Evolutionary conservation across 37 sponge, comb jelly and placozoan species (phyloP).

Genomic region (Diacarnus erythraeanus): DNA sequence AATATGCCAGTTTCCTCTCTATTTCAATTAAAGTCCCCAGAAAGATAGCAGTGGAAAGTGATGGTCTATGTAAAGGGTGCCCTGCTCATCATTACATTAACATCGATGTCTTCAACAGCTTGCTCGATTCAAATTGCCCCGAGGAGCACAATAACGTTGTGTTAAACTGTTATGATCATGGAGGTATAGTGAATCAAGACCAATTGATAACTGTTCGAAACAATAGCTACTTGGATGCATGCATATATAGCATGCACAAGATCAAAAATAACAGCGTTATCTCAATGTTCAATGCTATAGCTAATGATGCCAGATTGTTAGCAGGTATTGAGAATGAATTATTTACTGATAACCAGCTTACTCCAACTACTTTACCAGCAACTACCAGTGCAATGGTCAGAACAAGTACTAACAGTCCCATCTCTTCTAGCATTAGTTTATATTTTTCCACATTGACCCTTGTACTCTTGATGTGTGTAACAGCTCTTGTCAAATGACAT

Average conservation of each 20-base stretch:
- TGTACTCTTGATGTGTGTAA: no score
- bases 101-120: neutral
- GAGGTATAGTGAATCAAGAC: neutral
- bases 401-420: no score
- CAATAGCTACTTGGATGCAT: constrained; percentile 3
- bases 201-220: neutral
- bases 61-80: constrained; percentile 55
- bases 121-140: neutral
- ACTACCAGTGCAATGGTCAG: no score
- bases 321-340: neutral
- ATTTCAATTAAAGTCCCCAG: constrained; percentile 41
- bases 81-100: constrained; percentile 24
- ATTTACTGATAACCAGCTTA: neutral
- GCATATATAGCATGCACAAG: neutral
- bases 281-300: constrained; percentile 10
- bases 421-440: no score
- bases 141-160: neutral
- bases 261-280: neutral
- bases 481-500: no score
- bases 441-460: no score
- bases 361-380: neutral
- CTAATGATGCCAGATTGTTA: neutral
- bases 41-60: constrained; percentile 1
- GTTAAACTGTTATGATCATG: constrained; percentile 8
- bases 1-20: constrained; percentile 28